phyloP scores from a whole-genome alignment of 2,113 vertebrate genomes.

The Origma solitaria region DNA sequence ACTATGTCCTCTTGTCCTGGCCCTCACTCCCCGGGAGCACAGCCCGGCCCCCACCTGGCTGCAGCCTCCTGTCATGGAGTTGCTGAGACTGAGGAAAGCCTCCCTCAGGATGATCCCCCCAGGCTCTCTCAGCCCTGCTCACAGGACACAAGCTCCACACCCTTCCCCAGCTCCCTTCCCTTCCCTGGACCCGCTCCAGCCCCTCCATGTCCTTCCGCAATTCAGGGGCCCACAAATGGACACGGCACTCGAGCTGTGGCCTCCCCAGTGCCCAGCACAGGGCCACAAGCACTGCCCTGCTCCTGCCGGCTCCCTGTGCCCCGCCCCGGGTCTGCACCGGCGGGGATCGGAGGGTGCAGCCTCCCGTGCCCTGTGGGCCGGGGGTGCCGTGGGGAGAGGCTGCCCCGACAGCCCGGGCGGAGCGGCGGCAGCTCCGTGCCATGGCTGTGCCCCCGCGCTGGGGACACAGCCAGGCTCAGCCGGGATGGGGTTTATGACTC shows the following conservation, averaged over 20 bases:
- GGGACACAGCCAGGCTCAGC: no score
- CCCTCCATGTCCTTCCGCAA: not conserved
- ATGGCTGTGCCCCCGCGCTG: no score
- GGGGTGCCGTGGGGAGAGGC: not conserved
- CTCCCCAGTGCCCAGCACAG: no score
- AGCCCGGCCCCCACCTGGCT: not conserved
- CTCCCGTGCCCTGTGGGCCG: not conserved
- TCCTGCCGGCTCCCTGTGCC: not conserved
- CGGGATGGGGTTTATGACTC: no score
- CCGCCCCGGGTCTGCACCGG: not conserved
- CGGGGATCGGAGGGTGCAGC: not conserved
- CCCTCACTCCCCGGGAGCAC: not conserved
- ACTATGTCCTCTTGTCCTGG: not conserved
- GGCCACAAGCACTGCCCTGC: not conserved
- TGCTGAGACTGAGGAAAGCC: no score
- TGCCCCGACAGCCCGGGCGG: no score
- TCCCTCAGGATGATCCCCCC: no score
- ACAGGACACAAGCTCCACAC: no score
- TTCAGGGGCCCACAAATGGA: accelerated
- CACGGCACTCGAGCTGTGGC: not conserved
- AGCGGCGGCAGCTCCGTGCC: no score
- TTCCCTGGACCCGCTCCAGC: no score
- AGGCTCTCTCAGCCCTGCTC: no score
- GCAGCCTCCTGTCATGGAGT: no score
- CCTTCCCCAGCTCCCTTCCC: not conserved